These are phyloP conservation scores for Embiotoca jacksoni DNA, from an alignment of 2,113 vertebrate species.

Conservation along the genomic window DNA sequence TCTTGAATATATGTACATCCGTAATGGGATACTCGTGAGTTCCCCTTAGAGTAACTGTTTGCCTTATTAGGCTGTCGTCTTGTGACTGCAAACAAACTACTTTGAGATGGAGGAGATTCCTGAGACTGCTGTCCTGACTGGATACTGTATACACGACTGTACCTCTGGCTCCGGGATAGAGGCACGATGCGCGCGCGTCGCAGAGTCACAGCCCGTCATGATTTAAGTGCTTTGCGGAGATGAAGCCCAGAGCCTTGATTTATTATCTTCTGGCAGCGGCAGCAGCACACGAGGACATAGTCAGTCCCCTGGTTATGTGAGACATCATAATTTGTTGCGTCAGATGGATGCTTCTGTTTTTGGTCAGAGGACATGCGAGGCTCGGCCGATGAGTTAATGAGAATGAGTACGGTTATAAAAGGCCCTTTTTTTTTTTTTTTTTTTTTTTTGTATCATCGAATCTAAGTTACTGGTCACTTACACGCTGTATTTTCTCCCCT, in stretches of 20 bases:
- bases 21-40: constrained; percentile 82
- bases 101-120: constrained; percentile 59
- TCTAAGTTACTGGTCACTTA: constrained; percentile 29
- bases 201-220: constrained; percentile 40
- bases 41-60: constrained; percentile 70
- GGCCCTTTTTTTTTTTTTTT: constrained; percentile 28
- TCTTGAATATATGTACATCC: constrained; percentile 77
- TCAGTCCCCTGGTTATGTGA: constrained; percentile 54
- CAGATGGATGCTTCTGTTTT: constrained; percentile 41
- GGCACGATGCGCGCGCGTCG: constrained; percentile 38
- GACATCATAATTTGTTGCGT: constrained; percentile 53
- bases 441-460: constrained; percentile 19
- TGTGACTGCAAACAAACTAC: constrained; percentile 75
- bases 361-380: constrained; percentile 33
- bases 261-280: constrained; percentile 66
- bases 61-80: constrained; percentile 79
- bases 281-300: constrained; percentile 48
- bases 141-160: constrained; percentile 43
- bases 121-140: constrained; percentile 35
- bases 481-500: constrained; percentile 18
- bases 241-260: constrained; percentile 57
- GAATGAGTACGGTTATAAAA: constrained; percentile 43
- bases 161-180: constrained; percentile 50
- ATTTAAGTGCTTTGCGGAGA: constrained; percentile 58
- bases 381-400: constrained; percentile 56